Conservation (phyloP, 2,888 invertebrate species). For the Ditula angustiorana region DNA sequence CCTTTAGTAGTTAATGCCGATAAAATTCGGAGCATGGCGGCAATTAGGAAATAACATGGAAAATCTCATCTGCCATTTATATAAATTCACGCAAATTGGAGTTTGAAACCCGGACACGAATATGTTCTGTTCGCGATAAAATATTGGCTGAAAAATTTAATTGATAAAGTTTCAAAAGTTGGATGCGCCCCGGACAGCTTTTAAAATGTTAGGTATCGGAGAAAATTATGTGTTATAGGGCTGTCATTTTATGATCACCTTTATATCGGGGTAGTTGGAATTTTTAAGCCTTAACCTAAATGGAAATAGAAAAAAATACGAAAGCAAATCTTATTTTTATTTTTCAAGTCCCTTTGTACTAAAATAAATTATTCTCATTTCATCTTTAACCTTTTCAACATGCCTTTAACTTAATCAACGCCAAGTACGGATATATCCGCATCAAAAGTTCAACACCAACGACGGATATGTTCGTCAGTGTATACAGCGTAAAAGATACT, state of each 20-base stretch:
- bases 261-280: too few species aligned
- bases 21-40: neutral
- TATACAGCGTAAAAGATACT: too few species aligned
- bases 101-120: neutral
- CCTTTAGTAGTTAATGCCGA: neutral
- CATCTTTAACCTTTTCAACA: too few species aligned
- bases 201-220: neutral
- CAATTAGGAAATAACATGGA: neutral
- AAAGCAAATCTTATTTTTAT: too few species aligned
- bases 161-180: conserved; percentile 1
- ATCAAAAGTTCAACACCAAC: too few species aligned
- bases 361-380: too few species aligned
- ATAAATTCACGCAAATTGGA: neutral
- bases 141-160: conserved; percentile 6
- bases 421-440: too few species aligned
- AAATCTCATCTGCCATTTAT: neutral
- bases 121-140: neutral
- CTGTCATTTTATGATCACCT: neutral
- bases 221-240: neutral
- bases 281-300: too few species aligned
- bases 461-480: too few species aligned
- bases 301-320: too few species aligned
- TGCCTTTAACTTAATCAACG: too few species aligned
- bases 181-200: neutral
- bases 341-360: too few species aligned